phyloP scores from a whole-genome alignment of 2,797 vertebrate species.

The Scolopax bukidnonensis region DNA sequence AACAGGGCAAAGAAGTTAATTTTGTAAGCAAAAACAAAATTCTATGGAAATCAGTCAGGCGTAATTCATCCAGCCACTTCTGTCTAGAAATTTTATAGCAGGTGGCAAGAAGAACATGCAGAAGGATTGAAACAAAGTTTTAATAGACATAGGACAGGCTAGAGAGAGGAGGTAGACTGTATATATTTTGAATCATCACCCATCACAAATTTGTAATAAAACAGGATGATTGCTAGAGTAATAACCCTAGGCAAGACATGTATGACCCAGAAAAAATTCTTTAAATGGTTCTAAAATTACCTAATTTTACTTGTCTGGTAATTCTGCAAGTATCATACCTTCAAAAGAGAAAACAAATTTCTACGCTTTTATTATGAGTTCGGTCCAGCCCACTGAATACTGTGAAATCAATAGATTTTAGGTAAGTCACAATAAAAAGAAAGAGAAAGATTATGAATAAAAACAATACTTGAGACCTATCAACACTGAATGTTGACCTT shows the following conservation, averaged over 20 bases:
- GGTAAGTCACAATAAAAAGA: neutral
- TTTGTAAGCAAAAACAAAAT: slow-evolving; percentile 19
- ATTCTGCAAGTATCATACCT: neutral
- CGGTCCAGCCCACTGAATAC: neutral
- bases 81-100: neutral
- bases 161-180: neutral
- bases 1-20: slow-evolving; percentile 14
- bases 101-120: neutral
- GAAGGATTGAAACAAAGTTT: neutral
- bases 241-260: neutral
- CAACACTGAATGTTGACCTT: neutral
- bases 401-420: neutral
- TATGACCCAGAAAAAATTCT: neutral
- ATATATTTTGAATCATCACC: neutral
- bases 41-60: neutral
- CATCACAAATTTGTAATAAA: neutral
- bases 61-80: neutral
- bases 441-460: neutral
- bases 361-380: neutral
- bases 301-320: neutral
- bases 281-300: neutral
- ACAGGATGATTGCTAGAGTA: neutral
- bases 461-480: neutral
- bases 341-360: slow-evolving; percentile 1
- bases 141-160: neutral